Evolutionary conservation across 2,888 invertebrate genomes (phyloP).

Genomic region (Thecophora atra): DNA sequence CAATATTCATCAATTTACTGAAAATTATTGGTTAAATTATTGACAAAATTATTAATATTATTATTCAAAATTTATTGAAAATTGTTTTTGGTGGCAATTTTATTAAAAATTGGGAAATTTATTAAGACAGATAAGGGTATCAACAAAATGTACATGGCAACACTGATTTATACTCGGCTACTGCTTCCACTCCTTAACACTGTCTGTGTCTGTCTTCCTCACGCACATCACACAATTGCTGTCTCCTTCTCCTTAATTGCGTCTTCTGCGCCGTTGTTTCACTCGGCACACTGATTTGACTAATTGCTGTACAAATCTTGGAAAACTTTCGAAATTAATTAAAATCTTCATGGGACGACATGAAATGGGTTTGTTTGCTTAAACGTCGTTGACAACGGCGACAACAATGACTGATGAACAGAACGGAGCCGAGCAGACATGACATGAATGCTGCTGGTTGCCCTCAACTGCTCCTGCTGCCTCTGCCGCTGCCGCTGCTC

Average conservation of each 20-base stretch:
- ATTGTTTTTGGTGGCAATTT: too few species aligned
- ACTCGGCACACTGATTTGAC: conserved; percentile 45
- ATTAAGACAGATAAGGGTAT: too few species aligned
- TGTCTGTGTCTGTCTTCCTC: background rate
- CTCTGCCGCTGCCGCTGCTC: background rate
- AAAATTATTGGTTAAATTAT: too few species aligned
- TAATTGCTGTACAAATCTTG: conserved; percentile 48
- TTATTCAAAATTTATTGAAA: too few species aligned
- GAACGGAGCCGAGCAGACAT: background rate
- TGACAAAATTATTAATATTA: too few species aligned
- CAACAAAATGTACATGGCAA: too few species aligned
- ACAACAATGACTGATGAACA: conserved; percentile 35
- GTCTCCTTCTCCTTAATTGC: conserved; percentile 1
- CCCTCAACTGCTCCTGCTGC: background rate
- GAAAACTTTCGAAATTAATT: conserved; percentile 49
- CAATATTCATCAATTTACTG: too few species aligned
- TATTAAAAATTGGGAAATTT: too few species aligned
- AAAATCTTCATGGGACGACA: conserved; percentile 47
- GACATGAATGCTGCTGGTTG: conserved; percentile 14
- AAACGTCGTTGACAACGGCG: conserved; percentile 33
- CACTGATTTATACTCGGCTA: too few species aligned
- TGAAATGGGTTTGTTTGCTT: conserved; percentile 47
- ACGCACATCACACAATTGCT: background rate
- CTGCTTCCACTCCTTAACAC: too few species aligned
- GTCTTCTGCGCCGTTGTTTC: conserved; percentile 5